A percentile compares a stretch with the other conserved stretches of the same genome.
Conservation (phyloP, 2,888 invertebrate species). For the Ligdia adustata region DNA sequence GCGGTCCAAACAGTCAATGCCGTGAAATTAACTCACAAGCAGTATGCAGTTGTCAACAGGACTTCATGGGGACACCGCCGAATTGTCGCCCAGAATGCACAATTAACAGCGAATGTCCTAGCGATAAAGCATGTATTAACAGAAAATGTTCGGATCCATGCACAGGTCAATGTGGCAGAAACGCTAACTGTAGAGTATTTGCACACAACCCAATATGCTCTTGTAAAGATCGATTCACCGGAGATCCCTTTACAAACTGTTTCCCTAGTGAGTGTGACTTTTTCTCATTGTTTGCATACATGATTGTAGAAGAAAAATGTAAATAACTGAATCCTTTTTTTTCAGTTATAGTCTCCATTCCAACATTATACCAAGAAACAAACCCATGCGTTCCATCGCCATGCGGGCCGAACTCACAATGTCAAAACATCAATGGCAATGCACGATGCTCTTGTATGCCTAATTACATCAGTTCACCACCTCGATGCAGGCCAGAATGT, state of each 20-base stretch:
- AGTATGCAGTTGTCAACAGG: conserved; percentile 88
- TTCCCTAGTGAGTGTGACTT: conserved; percentile 68
- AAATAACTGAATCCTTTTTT: conserved; percentile 27
- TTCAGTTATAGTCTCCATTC: conserved; percentile 58
- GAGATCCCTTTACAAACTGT: conserved; percentile 89
- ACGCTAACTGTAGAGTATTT: conserved; percentile 91
- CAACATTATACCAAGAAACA: conserved; percentile 48
- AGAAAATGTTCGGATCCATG: conserved; percentile 92
- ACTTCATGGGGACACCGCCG: conserved; percentile 90
- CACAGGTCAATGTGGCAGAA: conserved; percentile 90
- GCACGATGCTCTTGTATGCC: conserved; percentile 89
- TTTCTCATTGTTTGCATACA: neutral
- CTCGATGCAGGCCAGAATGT: conserved; percentile 90
- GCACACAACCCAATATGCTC: conserved; percentile 93
- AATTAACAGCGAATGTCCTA: conserved; percentile 90
- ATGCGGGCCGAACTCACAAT: conserved; percentile 91
- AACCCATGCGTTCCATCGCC: conserved; percentile 90
- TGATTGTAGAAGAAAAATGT: neutral
- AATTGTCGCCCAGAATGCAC: conserved; percentile 92
- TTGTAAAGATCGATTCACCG: conserved; percentile 88
- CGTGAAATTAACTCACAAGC: conserved; percentile 87
- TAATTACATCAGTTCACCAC: conserved; percentile 90
- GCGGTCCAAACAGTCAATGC: conserved; percentile 91
- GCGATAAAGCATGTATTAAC: conserved; percentile 89
- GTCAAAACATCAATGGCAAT: conserved; percentile 86